These are phyloP conservation scores for Phoxinus phoxinus DNA, from an alignment of 2,113 vertebrate genomes.

Conservation along the genomic window DNA sequence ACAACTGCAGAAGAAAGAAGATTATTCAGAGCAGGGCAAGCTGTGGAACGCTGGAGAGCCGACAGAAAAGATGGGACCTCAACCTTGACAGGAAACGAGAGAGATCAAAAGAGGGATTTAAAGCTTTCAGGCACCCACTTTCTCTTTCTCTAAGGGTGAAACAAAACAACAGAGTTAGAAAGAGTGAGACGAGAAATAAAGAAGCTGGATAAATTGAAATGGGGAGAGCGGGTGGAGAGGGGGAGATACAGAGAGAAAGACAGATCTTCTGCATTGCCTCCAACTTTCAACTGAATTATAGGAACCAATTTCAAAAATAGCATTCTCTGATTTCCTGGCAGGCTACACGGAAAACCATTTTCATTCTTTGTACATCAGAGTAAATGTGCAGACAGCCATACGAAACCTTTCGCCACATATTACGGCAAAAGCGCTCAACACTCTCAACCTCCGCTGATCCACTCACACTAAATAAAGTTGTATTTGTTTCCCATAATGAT, in stretches of 20 bases:
- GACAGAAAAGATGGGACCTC: slow-evolving; percentile 54
- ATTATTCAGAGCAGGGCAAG: slow-evolving; percentile 46
- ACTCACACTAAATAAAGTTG: not conserved
- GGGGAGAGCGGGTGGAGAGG: not conserved
- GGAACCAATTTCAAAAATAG: slow-evolving; percentile 46
- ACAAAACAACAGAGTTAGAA: slow-evolving; percentile 35
- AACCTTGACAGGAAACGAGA: slow-evolving; percentile 57
- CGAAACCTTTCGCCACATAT: slow-evolving; percentile 22
- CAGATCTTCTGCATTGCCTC: slow-evolving; percentile 3
- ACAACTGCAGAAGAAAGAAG: slow-evolving; percentile 42
- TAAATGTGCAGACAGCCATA: slow-evolving; percentile 29
- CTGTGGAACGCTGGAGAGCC: slow-evolving; percentile 33
- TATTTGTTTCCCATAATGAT: slow-evolving; percentile 6
- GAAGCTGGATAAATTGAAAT: slow-evolving; percentile 39
- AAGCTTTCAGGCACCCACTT: slow-evolving; percentile 41
- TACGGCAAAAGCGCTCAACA: not conserved
- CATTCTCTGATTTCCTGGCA: slow-evolving; percentile 34
- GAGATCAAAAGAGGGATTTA: slow-evolving; percentile 59
- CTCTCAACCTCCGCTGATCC: not conserved
- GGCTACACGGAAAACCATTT: slow-evolving; percentile 44
- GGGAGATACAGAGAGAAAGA: slow-evolving; percentile 8
- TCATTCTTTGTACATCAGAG: slow-evolving; percentile 9
- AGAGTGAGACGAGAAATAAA: slow-evolving; percentile 23
- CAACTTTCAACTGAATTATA: slow-evolving; percentile 12
- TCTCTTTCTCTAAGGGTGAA: slow-evolving; percentile 45